phyloP scores from a whole-genome alignment of 2,113 vertebrate genomes.

The Oreocharis arfaki region DNA sequence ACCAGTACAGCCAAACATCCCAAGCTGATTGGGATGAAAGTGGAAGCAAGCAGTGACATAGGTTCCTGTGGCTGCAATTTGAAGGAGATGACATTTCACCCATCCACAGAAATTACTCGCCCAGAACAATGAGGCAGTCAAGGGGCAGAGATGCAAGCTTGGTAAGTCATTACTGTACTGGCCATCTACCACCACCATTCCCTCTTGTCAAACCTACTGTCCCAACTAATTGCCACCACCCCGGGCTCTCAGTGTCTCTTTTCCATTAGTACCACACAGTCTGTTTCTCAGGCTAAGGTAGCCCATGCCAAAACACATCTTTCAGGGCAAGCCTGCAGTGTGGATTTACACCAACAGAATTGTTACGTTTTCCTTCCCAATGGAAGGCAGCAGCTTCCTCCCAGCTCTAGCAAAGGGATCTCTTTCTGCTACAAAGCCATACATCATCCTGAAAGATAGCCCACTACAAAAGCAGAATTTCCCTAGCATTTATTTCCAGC shows the following conservation, averaged over 20 bases:
- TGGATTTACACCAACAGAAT: background rate
- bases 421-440: constrained; percentile 13
- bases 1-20: background rate
- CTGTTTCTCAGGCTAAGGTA: background rate
- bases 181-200: background rate
- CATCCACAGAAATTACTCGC: background rate
- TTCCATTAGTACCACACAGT: background rate
- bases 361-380: background rate
- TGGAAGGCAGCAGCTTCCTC: background rate
- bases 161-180: background rate
- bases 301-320: background rate
- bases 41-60: background rate
- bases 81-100: background rate
- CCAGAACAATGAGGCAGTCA: background rate
- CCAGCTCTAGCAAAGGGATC: background rate
- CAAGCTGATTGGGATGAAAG: background rate
- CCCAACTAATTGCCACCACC: background rate
- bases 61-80: background rate
- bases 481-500: constrained; percentile 27
- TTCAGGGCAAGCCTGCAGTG: background rate
- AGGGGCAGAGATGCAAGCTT: background rate
- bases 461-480: constrained; percentile 39
- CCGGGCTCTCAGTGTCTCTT: background rate
- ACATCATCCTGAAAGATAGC: constrained; percentile 41
- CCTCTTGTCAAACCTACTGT: background rate